Percentiles rank a stretch among this genome's conserved stretches.
These are phyloP conservation scores for Petrolisthes cinctipes DNA, from an alignment of 2,888 invertebrate species.

Conservation along the genomic window DNA sequence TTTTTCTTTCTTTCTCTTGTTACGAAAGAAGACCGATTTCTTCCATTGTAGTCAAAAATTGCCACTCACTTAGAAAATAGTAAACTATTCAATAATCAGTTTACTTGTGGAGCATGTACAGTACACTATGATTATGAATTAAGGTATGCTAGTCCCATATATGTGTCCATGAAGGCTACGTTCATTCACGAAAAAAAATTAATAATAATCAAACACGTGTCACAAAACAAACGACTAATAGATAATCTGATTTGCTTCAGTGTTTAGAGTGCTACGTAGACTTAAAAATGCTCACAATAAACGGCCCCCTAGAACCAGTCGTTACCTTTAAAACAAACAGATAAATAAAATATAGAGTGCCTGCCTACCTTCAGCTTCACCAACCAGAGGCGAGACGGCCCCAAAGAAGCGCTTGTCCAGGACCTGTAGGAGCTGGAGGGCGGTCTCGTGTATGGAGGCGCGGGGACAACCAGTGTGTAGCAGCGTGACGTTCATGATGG, in stretches of 20 bases:
- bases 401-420: slow-evolving; percentile 97
- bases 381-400: slow-evolving; percentile 65
- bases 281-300: background rate
- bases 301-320: background rate
- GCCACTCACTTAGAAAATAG: too few relatives aligned
- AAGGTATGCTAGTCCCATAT: too few relatives aligned
- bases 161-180: too few relatives aligned
- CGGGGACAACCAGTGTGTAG: slow-evolving; percentile 96
- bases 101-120: too few relatives aligned
- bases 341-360: too few relatives aligned
- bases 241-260: background rate
- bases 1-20: too few relatives aligned
- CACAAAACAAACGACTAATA: background rate
- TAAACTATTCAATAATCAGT: too few relatives aligned
- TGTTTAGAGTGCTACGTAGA: background rate
- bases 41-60: too few relatives aligned
- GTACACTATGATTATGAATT: too few relatives aligned
- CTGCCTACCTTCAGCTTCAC: slow-evolving; percentile 49
- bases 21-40: too few relatives aligned
- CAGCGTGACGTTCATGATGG: slow-evolving; percentile 96
- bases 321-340: too few relatives aligned
- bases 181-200: background rate
- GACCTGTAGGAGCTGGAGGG: slow-evolving; percentile 91
- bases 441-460: slow-evolving; percentile 91
- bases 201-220: background rate